A percentile compares a stretch with the other conserved stretches of the same genome.
Conservation (phyloP, 2,797 vertebrate genomes). For the Pantherophis vulpinus region DNA sequence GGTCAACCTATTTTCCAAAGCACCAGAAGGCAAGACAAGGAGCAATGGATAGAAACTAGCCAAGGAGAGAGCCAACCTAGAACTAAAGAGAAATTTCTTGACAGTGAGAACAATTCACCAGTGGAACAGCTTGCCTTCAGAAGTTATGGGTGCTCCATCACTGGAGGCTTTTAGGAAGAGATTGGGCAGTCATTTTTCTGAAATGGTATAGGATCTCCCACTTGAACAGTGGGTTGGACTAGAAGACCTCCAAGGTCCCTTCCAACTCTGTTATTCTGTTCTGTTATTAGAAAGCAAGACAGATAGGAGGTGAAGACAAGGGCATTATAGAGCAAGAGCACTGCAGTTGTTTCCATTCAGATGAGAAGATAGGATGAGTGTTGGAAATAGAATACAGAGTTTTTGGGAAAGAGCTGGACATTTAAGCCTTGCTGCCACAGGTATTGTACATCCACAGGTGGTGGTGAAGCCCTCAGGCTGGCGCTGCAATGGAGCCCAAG, state of each 20-base stretch:
- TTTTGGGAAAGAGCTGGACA: background rate
- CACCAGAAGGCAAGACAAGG: background rate
- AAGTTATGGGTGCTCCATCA: too few species aligned
- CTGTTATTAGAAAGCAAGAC: background rate
- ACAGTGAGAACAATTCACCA: background rate
- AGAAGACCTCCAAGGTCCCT: background rate
- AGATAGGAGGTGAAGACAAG: background rate
- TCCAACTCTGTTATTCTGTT: background rate
- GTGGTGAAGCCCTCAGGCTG: constrained; percentile 68
- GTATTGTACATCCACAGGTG: constrained; percentile 57
- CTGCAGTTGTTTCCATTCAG: background rate
- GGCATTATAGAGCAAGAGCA: background rate
- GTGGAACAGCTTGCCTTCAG: too few species aligned
- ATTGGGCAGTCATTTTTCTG: too few species aligned
- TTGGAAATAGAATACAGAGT: background rate
- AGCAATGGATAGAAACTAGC: background rate
- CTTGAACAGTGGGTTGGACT: background rate
- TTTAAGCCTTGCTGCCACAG: background rate
- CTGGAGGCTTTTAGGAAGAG: too few species aligned
- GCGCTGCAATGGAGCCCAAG: constrained; percentile 52
- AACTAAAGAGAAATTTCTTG: background rate
- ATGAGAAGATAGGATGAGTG: background rate
- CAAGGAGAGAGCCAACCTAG: background rate
- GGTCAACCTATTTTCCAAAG: background rate
- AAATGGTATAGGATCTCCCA: background rate